A percentile compares a stretch with the other conserved stretches of the same genome.
Conservation (phyloP, 2,888 invertebrate species). For the Cactoblastis cactorum region DNA sequence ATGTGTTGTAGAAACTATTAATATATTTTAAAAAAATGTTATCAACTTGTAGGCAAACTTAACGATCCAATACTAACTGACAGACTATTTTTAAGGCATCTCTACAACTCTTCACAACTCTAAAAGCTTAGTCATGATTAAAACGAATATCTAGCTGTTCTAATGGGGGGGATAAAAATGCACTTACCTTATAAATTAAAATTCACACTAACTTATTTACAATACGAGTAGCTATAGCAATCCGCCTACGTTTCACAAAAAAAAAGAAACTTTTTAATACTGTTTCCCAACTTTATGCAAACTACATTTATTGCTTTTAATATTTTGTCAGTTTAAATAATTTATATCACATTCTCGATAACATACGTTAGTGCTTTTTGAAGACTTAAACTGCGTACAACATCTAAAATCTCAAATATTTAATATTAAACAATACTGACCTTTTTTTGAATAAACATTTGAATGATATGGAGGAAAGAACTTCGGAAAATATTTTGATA, state of each 20-base stretch:
- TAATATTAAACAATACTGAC: constrained; percentile 2
- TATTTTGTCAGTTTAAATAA: constrained; percentile 22
- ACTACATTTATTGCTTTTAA: constrained; percentile 42
- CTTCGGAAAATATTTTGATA: constrained; percentile 1
- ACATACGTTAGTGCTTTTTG: constrained; percentile 12
- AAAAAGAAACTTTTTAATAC: constrained; percentile 35
- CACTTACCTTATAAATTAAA: constrained; percentile 48
- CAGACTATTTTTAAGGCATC: neutral
- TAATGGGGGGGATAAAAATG: constrained; percentile 39
- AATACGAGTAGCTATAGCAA: constrained; percentile 43
- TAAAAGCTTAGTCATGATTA: constrained; percentile 37
- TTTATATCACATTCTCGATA: constrained; percentile 40
- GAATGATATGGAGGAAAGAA: too few species aligned
- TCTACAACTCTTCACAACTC: constrained; percentile 12
- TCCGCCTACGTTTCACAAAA: constrained; percentile 39
- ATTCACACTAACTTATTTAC: constrained; percentile 61
- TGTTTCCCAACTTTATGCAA: constrained; percentile 41
- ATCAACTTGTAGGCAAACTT: neutral
- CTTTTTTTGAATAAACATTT: too few species aligned
- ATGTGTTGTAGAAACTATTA: too few species aligned
- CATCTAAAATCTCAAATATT: constrained; percentile 3
- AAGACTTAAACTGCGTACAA: constrained; percentile 6
- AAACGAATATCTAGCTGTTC: constrained; percentile 53
- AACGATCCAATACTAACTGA: neutral
- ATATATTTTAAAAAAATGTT: too few species aligned